Percentiles rank a stretch among this genome's conserved stretches.
Evolutionary conservation across 2,888 invertebrate genomes (phyloP).

Genomic region (Eupithecia subumbrata): DNA sequence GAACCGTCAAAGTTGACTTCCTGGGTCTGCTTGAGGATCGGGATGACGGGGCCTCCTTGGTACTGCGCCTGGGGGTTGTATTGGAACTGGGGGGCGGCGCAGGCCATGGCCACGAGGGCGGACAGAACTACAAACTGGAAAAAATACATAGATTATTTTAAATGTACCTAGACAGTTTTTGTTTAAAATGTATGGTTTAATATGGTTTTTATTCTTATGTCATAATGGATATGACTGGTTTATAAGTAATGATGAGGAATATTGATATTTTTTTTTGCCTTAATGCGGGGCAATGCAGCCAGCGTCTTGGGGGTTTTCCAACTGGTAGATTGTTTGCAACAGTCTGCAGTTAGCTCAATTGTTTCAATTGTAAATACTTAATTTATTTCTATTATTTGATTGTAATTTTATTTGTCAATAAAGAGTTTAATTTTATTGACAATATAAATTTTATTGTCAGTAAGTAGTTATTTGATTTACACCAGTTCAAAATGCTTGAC

Average conservation of each 20-base stretch:
- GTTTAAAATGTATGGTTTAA: background rate
- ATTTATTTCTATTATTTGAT: too few relatives aligned
- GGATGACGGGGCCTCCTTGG: constrained; percentile 70
- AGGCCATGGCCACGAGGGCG: constrained; percentile 67
- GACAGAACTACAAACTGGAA: constrained; percentile 72
- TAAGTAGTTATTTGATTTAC: background rate
- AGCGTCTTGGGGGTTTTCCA: too few relatives aligned
- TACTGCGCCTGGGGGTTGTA: constrained; percentile 64
- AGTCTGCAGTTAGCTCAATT: too few relatives aligned
- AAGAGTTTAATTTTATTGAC: background rate
- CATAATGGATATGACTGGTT: too few relatives aligned
- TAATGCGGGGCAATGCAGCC: too few relatives aligned
- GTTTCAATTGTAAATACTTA: too few relatives aligned
- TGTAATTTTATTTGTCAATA: too few relatives aligned
- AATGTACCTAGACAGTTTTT: background rate
- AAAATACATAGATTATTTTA: background rate
- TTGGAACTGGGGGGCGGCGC: constrained; percentile 68
- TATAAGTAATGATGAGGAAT: background rate
- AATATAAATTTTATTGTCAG: background rate
- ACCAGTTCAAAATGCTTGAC: background rate
- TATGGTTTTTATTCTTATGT: too few relatives aligned
- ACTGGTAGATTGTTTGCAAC: too few relatives aligned
- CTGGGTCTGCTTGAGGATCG: constrained; percentile 84
- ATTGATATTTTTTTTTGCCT: background rate
- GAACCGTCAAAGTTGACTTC: constrained; percentile 84